These are phyloP conservation scores for Temnothorax longispinosus DNA, from an alignment of 1,140 invertebrate species.

Conservation along the genomic window DNA sequence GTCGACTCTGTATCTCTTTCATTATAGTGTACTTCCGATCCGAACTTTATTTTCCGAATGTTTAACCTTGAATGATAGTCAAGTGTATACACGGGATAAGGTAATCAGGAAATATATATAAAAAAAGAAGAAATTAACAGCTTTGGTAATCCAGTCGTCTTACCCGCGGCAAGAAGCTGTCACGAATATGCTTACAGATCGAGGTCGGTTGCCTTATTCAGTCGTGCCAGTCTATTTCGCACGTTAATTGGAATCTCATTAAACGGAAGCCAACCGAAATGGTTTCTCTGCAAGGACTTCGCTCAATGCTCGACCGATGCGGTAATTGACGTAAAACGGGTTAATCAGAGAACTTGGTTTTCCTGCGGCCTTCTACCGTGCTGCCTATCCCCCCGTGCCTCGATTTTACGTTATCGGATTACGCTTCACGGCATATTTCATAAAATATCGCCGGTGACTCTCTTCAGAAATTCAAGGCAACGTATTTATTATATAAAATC, in stretches of 20 bases:
- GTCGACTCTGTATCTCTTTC: slow-evolving; percentile 11
- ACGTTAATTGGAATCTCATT: slow-evolving; percentile 75
- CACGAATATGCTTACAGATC: slow-evolving; percentile 1
- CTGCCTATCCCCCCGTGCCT: not conserved
- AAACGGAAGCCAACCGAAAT: slow-evolving; percentile 66
- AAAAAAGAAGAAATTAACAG: not conserved
- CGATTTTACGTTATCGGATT: slow-evolving; percentile 21
- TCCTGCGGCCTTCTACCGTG: not conserved
- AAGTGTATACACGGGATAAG: not conserved
- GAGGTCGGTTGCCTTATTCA: slow-evolving; percentile 25
- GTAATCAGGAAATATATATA: not conserved
- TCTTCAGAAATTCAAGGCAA: slow-evolving; percentile 7
- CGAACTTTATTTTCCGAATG: not conserved
- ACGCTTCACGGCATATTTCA: slow-evolving; percentile 12
- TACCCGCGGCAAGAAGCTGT: not conserved
- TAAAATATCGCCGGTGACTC: not conserved
- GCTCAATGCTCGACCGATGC: slow-evolving; percentile 51
- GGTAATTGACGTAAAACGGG: slow-evolving; percentile 64
- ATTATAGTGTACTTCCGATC: slow-evolving; percentile 1
- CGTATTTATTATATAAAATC: slow-evolving; percentile 10
- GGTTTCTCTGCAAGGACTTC: slow-evolving; percentile 44
- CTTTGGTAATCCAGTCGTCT: not conserved
- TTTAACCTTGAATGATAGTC: not conserved
- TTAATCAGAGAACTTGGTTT: slow-evolving; percentile 64
- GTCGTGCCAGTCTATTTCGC: slow-evolving; percentile 69